Evolutionary conservation across 1,140 invertebrate species (phyloP).

Genomic region (Leptoteleia sp.): DNA sequence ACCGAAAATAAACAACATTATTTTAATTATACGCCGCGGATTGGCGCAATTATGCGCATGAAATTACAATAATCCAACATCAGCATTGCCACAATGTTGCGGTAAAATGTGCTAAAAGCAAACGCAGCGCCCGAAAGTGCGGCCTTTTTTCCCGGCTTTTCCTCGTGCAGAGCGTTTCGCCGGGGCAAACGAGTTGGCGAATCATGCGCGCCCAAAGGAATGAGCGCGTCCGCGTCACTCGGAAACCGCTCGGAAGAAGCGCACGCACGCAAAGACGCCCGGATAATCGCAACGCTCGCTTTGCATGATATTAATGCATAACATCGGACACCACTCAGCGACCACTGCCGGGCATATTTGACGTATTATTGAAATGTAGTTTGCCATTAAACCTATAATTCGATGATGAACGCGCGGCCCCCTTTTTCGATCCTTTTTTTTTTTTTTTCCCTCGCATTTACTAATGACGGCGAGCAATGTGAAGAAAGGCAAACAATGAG

Average conservation of each 20-base stretch:
- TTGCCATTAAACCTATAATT: conserved; percentile 56
- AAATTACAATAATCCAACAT: conserved; percentile 2
- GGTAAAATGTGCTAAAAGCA: background rate
- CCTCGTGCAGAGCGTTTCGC: too few relatives aligned
- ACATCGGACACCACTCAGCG: conserved; percentile 23
- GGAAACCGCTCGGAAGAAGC: conserved; percentile 27
- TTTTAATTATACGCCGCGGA: conserved; percentile 23
- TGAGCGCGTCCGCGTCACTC: background rate
- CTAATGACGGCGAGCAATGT: too few relatives aligned
- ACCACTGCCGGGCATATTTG: conserved; percentile 47
- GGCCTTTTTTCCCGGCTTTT: too few relatives aligned
- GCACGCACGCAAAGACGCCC: conserved; percentile 15
- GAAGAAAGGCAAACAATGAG: too few relatives aligned
- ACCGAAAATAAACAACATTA: conserved; percentile 32
- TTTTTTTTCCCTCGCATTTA: too few relatives aligned
- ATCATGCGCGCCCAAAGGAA: too few relatives aligned
- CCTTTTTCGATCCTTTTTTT: conserved; percentile 16
- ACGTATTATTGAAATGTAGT: conserved; percentile 57
- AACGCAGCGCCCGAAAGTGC: background rate
- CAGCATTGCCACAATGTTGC: too few relatives aligned
- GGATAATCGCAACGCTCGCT: conserved; percentile 39
- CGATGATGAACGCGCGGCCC: conserved; percentile 15
- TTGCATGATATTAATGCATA: conserved; percentile 46
- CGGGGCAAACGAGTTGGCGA: too few relatives aligned
- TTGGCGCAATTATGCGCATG: conserved; percentile 2